These are phyloP conservation scores for Paracentrotus lividus DNA, from an alignment of 53 echinoderm and acorn worm genomes.

Conservation along the genomic window DNA sequence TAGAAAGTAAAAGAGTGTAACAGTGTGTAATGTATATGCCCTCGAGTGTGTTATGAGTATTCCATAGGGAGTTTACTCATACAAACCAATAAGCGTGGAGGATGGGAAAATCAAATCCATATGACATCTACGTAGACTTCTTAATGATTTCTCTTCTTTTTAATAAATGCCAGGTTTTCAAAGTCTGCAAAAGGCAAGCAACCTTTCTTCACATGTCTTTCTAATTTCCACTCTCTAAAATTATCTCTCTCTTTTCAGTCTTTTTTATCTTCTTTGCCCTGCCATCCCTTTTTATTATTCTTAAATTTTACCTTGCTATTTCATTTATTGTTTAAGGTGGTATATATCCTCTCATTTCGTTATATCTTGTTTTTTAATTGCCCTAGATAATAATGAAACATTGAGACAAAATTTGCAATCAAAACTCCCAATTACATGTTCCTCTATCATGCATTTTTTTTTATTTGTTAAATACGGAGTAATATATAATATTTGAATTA, in stretches of 20 bases:
- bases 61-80: constrained; percentile 1
- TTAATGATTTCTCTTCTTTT: not conserved
- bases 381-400: not conserved
- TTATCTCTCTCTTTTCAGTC: not conserved
- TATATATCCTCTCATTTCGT: not conserved
- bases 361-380: not conserved
- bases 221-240: not conserved
- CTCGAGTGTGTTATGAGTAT: not conserved
- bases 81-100: not conserved
- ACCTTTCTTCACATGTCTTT: not conserved
- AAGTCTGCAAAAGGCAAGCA: not conserved
- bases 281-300: not conserved
- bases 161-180: not conserved
- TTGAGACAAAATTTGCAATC: not conserved
- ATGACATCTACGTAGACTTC: not conserved
- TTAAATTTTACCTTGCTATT: not conserved
- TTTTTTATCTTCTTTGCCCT: not conserved
- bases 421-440: too few species aligned
- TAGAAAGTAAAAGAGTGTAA: constrained; percentile 48
- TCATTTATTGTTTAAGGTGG: not conserved
- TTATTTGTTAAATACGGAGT: too few species aligned
- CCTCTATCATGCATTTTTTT: too few species aligned
- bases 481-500: too few species aligned
- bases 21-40: constrained; percentile 52
- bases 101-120: not conserved